Evolutionary conservation across 2,797 vertebrate species (phyloP), one percentile per base, ranked within the genome.

Genomic region (Xenentodon cancila): DNA sequence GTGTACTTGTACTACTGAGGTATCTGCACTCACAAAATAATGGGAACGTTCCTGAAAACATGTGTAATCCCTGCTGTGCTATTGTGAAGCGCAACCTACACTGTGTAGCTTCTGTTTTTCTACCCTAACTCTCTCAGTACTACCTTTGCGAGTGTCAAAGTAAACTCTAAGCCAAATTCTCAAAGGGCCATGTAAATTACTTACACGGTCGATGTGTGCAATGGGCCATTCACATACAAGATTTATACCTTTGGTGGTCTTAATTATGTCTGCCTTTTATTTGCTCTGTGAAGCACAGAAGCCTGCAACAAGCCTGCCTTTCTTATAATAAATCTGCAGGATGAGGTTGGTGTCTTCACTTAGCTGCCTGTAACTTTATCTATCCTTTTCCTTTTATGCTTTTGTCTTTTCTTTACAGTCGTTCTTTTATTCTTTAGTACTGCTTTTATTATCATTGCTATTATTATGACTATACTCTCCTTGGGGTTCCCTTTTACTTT

Each of bases 191-290:
- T 87, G 86, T 88, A 88, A 91, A 91, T 90, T 82, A 90, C 78
- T 86, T 77, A 61, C 47, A 47, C 79, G 58, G 86, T 90, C 87
- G 83, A 89, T 87, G 86, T 88, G 84, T 89, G 84, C 86, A 90
- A 89, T 88, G 90, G 87, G 84, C 87, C 88, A 83, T 90, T 91
- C 88, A 78, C 86, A 87, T 80, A 77, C 84, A 84, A 87, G 89
- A 91, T 91, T 91, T 91, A 91, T 86, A 88, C 82, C 87, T 80
- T 84, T 77, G 87, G 72, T 85, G 77, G 86, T 81, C 87, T 90
- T 91, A 91, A 91, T 91, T 91, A 91, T 88, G 86, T 90, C 81
- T 86, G 82, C 82, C 84, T 87, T 89, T 91, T 89, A 90, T 90
- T 89, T 91, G 85, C 84, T 90, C 87, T 88, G 87, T 89, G 89